Base-by-base conservation (phyloP, 2,113 vertebrate species). In the Lanius collurio region DNA sequence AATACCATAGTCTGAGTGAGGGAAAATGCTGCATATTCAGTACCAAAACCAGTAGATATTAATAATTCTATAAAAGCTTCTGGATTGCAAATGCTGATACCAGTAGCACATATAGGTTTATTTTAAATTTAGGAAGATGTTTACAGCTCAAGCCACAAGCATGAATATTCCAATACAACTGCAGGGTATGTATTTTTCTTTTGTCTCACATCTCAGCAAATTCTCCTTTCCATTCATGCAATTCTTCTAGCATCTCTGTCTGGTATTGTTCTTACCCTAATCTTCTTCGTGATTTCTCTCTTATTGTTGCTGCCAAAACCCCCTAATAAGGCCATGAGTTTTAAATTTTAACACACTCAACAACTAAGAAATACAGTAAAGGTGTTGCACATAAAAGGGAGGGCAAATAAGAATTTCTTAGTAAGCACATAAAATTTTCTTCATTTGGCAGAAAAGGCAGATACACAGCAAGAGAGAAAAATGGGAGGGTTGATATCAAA, bases 361-460 rank as follows among this genome's bases (percentile, higher is more conserved):
- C 60, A 96, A 68, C 84, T 94, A 96, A 97, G 69, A 46, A 92
- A 93, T 77, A 86, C n/a, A 86, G 88, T 23, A 71, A 96, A 97
- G 91, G 50, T n/a, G 18, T 19, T 55, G 57, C 57, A 76, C 20
- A 33, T 78, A 70, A 96, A 91, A 75, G 35, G 21, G 79, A 64
- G 53, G 78, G 39, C 17, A 35, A 64, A 23, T 49, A 69, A 88
- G 84, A 94, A 84, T 85, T 95, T 94, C 93, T 89, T 89, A 79
- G 65, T 83, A 96, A 89, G 77, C 49, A 55, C 81, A 95, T 89
- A 91, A 64, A 93, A 91, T 92, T 91, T 83, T 96, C 64, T 96
- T 89, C 86, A 92, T 93, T 96, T 93, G 74, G 37, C 44, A 91
- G 27, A 31, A 63, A 84, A 84, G 12, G 26, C 42, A 80, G 42